Evolutionary conservation across 2,888 invertebrate species (phyloP), one percentile per base, ranked within the genome.

Genomic region (Drosophila meridionalis): DNA sequence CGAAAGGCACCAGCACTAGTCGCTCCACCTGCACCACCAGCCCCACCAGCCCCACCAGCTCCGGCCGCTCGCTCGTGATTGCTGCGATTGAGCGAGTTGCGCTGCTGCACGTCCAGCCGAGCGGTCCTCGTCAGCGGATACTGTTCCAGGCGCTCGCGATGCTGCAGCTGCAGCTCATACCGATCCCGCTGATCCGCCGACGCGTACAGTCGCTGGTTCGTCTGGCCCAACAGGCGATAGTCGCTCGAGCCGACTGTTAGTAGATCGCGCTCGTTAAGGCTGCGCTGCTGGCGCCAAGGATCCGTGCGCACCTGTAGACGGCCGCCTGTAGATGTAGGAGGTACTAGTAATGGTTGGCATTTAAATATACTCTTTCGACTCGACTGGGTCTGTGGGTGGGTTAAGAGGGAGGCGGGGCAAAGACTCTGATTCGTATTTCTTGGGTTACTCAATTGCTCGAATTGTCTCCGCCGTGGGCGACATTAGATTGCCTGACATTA

Each of bases 1-100:
- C 89, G 88, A 55, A 65, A 84, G 69, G 78, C 77, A 20, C 20
- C 20, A 68, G 75, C 87, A 69, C 78, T 76, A 42, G 45, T 43
- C n/a, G 38, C 55, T 47, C 26, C 69, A 56, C 80, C 76, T 20
- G 48, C 9, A 9, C 59, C 69, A 1, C 43, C 59, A 20, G 34
- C 57, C 26, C 74, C 69, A 8, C 57, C 56, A 56, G 56, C 56
- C 6, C 56, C 55, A 40, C 40, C 73, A 74, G 32, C 71, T 57
- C 47, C 73, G 3, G 45, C 68, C 47, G n/a, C 72, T 92, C 93
- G 93, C 69, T 93, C 93, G 91, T 93, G 95, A 94, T 94, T 94
- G 85, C 93, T 94, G 90, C 93, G 93, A 89, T 93, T 93, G 69
- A 93, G 92, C 53, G 89, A 90, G 78, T 93, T 92, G 62, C 91